A percentile compares a stretch with the other conserved stretches of the same genome.
Evolutionary conservation across 1,140 invertebrate genomes (phyloP).

Genomic region (Aphidius gifuensis): DNA sequence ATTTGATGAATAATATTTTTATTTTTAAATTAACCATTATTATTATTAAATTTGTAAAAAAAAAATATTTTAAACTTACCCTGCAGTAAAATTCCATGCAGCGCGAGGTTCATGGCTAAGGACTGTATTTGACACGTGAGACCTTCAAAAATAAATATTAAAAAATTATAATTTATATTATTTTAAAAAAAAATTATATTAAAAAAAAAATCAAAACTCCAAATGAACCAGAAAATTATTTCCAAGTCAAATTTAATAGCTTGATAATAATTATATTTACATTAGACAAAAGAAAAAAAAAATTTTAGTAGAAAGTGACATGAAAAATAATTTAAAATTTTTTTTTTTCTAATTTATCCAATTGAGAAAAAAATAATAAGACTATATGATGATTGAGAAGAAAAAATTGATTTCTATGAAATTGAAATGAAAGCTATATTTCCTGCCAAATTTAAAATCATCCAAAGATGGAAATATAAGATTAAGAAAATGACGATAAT

Average conservation of each 20-base stretch:
- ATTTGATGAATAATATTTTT: too few relatives aligned
- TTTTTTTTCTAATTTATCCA: too few relatives aligned
- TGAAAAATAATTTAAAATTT: too few relatives aligned
- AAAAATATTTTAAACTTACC: slow-evolving; percentile 36
- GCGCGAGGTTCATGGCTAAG: slow-evolving; percentile 56
- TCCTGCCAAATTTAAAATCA: too few relatives aligned
- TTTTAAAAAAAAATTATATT: slow-evolving; percentile 3
- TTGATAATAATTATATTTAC: background rate
- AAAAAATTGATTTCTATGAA: too few relatives aligned
- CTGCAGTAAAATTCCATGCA: slow-evolving; percentile 55
- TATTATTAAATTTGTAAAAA: background rate
- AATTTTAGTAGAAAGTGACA: too few relatives aligned
- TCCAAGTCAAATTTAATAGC: background rate
- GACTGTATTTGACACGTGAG: slow-evolving; percentile 35
- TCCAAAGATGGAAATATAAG: too few relatives aligned
- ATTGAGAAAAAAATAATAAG: too few relatives aligned
- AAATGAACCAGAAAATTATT: too few relatives aligned
- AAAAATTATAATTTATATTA: slow-evolving; percentile 14
- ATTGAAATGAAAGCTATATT: too few relatives aligned
- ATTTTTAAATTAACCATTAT: background rate
- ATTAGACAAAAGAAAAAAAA: background rate
- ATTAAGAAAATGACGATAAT: too few relatives aligned
- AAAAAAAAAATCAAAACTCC: background rate
- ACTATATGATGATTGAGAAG: too few relatives aligned
- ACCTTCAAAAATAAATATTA: slow-evolving; percentile 34